Base-by-base conservation (phyloP, 2,797 vertebrate species). In the Sardinella longiceps region DNA sequence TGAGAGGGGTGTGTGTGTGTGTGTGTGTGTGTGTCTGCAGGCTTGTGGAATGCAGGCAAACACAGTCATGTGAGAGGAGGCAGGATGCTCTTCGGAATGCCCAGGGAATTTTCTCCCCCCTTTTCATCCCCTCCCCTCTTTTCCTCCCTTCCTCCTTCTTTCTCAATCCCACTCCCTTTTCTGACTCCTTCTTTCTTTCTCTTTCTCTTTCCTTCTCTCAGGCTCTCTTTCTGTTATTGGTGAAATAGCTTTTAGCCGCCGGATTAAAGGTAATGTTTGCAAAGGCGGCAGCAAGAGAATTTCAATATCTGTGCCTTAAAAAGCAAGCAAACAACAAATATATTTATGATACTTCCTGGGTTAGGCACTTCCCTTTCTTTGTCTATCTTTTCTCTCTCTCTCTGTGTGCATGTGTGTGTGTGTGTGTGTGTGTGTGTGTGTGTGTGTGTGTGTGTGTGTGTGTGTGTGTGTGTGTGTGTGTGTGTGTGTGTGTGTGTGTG, bases 21-120 rank as follows among this genome's bases (percentile, higher is more conserved):
- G 45, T 46, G 45, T 46, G 45, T 46, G 45, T 46, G 45, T 46
- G 0, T 46, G 0, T 46, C 83, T 84, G 60, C 80, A 81, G 45
- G 33, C 58, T 80, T 77, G 63, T 89, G 91, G 90, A 92, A 92
- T 91, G 91, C 89, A 90, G 84, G 82, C 89, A 90, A 90, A 91
- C 86, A 86, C 70, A 86, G 84, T 91, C 91, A 91, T 85, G 90
- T 89, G 90, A 90, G 86, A 86, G 25, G 25, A 70, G 80, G 80
- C 84, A 82, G 86, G 87, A 89, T 88, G 89, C 86, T 88, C 53
- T 20, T 48, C 83, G 87, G 87, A 89, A 90, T 89, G 85, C 85
- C 83, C 82, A 48, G 85, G 82, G 53, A 48, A 83, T 83, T 63
- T 23, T 77, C 81, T 89, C 63, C 66, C 82, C 25, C 23, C 20